Base-by-base conservation (phyloP, 2,113 vertebrate genomes). In the Collichthys lucidus region DNA sequence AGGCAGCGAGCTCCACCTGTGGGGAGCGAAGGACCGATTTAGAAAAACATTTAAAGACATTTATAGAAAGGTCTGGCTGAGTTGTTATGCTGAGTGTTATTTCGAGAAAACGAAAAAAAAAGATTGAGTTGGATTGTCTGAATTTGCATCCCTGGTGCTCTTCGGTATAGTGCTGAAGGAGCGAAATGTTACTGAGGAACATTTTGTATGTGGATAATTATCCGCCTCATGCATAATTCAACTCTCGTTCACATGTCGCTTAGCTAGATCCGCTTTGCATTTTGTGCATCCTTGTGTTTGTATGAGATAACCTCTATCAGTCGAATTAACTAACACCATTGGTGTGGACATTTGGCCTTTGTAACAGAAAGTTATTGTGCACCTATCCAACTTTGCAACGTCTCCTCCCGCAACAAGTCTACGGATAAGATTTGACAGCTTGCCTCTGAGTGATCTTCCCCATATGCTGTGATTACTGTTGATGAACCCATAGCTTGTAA, bases 401-500 rank as follows among this genome's bases (percentile, higher is more conserved):
- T 63, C 64, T 82, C 29, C 73, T 75, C 67, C 56, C 47, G 57
- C 57, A 62, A 22, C 19, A 40, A 29, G 61, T 66, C 42, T 0
- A 67, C 65, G 56, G 26, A 56, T 60, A 16, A 26, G 52, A 24
- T 53, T 15, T 52, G 68, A 71, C 64, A 78, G 73, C 59, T 44
- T 74, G 26, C n/a, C 29, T 83, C 26, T 55, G 74, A 77, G 46
- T 46, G 68, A 74, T 61, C 80, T 31, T 77, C 49, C 74, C 42
- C 42, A 75, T 79, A 65, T 74, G 62, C 63, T 61, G 50, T 0
- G 11, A 71, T 78, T 76, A 80, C 47, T 1, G 42, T 8, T 83
- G 49, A 84, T 68, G 40, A 77, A 66, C 40, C 35, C 71, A 29
- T 61, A 62, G 71, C 64, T 73, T 85, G 69, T 85, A 89, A 87